Conservation (phyloP, 2,888 invertebrate genomes). For the Cosmorhoe ocellata region DNA sequence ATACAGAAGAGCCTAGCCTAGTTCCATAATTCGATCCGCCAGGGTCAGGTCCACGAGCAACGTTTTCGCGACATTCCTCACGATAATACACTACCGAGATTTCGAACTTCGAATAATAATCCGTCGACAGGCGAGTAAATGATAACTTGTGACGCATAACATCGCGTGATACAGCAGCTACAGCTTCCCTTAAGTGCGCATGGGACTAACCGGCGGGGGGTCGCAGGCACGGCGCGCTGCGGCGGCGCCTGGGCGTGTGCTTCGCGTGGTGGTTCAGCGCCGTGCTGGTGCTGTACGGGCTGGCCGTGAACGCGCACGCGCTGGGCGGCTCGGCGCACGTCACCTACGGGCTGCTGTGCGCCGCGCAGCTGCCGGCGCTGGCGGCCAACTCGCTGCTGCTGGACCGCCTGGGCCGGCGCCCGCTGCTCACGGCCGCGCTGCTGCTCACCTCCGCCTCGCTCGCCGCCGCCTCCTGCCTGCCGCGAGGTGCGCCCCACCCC, state of each 20-base stretch:
- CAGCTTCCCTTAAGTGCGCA: too few relatives aligned
- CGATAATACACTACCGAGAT: too few relatives aligned
- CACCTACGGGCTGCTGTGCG: constrained; percentile 68
- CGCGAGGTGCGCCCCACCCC: constrained; percentile 44
- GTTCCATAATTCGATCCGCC: too few relatives aligned
- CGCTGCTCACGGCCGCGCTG: constrained; percentile 67
- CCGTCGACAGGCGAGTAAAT: too few relatives aligned
- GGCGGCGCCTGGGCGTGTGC: constrained; percentile 66
- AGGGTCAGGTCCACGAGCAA: too few relatives aligned
- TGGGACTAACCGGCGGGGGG: too few relatives aligned
- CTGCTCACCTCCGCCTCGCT: constrained; percentile 62
- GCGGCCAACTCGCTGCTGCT: constrained; percentile 66
- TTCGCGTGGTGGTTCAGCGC: constrained; percentile 72
- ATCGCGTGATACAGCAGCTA: too few relatives aligned
- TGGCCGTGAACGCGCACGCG: constrained; percentile 68
- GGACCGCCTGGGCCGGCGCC: constrained; percentile 66
- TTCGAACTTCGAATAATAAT: too few relatives aligned
- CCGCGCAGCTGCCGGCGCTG: constrained; percentile 70
- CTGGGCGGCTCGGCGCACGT: constrained; percentile 63
- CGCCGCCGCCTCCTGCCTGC: constrained; percentile 56
- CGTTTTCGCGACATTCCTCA: too few relatives aligned
- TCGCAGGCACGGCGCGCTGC: constrained; percentile 61
- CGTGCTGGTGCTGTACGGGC: constrained; percentile 76
- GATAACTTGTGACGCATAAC: too few relatives aligned
- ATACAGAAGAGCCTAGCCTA: not conserved